Base-by-base conservation (phyloP, 2,113 vertebrate species). In the Calyptommatus sinebrachiatus region DNA sequence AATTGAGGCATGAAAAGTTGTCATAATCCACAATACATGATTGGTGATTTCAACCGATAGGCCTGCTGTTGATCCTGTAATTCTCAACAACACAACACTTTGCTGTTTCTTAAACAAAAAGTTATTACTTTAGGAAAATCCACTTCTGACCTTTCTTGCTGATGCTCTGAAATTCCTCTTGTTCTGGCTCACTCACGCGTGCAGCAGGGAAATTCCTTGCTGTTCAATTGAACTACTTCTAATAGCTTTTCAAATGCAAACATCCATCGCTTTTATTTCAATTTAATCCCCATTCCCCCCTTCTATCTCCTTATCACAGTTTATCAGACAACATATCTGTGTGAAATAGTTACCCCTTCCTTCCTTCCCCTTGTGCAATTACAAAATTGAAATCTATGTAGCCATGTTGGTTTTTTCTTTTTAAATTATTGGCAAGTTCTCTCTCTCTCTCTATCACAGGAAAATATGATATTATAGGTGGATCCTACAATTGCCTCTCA, bases 371-470 rank as follows among this genome's bases (percentile, higher is more conserved):
- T 90, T 79, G 74, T 83, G 91, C 91, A 89, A 78, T 77, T 73
- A 88, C 79, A 86, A 91, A 94, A 92, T 85, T 92, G 93, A 94
- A 93, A 94, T 90, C 83, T 79, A 87, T 90, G 3, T 41, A 91
- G 91, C 88, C 87, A 53, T 20, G 76, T 80, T 78, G 62, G 85
- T 89, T 69, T 90, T 93, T 91, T 83, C 85, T 89, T 90, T 92
- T 94, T 93, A 92, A 94, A 95, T 93, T 94, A 94, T 93, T 90
- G 92, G 90, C 92, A 86, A 87, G 88, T 93, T 92, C 93, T 90
- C 28, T 66, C 71, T 8, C 91, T 90, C 22, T 21, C 12, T 5
- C 18, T 11, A 20, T 16, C 50, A n/a, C n/a, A n/a, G n/a, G n/a
- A n/a, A n/a, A n/a, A n/a, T n/a, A n/a, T n/a, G n/a, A n/a, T n/a